Evolutionary conservation across 2,888 invertebrate species (phyloP), one percentile per base, ranked within the genome.

Genomic region (Fabriciana adippe): DNA sequence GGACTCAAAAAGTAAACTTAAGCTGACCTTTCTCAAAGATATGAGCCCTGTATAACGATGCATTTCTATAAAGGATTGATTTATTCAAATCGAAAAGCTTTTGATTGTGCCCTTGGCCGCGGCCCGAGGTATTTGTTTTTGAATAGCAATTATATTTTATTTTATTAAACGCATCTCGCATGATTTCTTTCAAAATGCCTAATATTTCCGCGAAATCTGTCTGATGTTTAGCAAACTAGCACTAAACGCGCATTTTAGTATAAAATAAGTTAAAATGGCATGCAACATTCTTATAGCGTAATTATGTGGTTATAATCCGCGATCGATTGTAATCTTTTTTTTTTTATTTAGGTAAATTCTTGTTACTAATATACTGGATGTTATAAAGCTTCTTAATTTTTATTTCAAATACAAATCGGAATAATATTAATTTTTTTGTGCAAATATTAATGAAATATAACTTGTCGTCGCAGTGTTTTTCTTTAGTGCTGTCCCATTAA

Each of bases 91-190:
- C 87, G 80, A 89, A 88, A 88, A 83, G 82, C 83, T 86, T 87
- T 86, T 87, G 89, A 89, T 88, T 83, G 87, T 89, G 84, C 82
- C 81, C 81, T 80, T 80, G 78, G 90, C 90, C 88, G 86, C 85
- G 80, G 87, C 85, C 74, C 75, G 84, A 87, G 87, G 88, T 91
- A 92, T 92, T 92, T 92, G 92, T 90, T 92, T 92, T 91, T 89
- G 87, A 88, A 89, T 89, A 81, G 90, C 90, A 92, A 92, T 92
- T 92, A 92, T 92, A 92, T 90, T 92, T 91, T 91, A 91, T 91
- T 92, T 90, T 89, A 92, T 85, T 80, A 81, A 87, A 84, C 82
- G 80, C 81, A 81, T 81, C 79, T 88, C 85, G 86, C 88, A 90
- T 90, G 87, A 86, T 85, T 69, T 75, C 80, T 73, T 72, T 76